Percentiles rank a stretch among this genome's conserved stretches.
These are phyloP conservation scores for Eumacrocentrus americanus DNA, from an alignment of 2,888 invertebrate species.

Conservation along the genomic window DNA sequence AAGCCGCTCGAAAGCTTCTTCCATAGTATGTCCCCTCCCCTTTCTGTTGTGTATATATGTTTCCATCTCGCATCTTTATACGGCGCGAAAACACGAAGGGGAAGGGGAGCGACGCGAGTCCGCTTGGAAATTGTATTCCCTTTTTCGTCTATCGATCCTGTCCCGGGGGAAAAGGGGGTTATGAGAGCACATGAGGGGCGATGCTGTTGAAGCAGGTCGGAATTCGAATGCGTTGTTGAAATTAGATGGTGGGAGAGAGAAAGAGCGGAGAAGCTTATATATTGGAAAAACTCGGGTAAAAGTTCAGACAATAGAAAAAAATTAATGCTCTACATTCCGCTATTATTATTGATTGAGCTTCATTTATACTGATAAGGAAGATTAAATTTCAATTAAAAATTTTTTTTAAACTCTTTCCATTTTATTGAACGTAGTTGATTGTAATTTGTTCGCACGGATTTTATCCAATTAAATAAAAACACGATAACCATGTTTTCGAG, in stretches of 20 bases:
- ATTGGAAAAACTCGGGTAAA: neutral
- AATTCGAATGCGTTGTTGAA: slow-evolving; percentile 29
- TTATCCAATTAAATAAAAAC: no score
- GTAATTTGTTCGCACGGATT: no score
- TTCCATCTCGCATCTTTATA: neutral
- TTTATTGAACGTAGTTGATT: neutral
- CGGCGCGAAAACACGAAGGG: slow-evolving; percentile 16
- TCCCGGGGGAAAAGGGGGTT: slow-evolving; percentile 2
- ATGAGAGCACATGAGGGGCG: slow-evolving; percentile 4
- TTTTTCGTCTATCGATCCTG: slow-evolving; percentile 24
- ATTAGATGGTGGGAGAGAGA: slow-evolving; percentile 15
- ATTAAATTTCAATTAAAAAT: neutral
- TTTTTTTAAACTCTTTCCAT: neutral
- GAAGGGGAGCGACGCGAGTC: slow-evolving; percentile 14
- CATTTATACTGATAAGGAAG: no score
- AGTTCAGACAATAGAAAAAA: no score
- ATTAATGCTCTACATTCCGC: no score
- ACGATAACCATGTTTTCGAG: no score
- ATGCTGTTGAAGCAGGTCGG: slow-evolving; percentile 31
- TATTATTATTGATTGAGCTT: no score
- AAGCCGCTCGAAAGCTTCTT: slow-evolving; percentile 18
- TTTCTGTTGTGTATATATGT: neutral
- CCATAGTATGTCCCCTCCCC: neutral
- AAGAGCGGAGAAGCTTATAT: neutral
- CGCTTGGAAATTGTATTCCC: slow-evolving; percentile 27